Evolutionary conservation across 2,888 invertebrate genomes (phyloP).

Genomic region (Plutella xylostella): DNA sequence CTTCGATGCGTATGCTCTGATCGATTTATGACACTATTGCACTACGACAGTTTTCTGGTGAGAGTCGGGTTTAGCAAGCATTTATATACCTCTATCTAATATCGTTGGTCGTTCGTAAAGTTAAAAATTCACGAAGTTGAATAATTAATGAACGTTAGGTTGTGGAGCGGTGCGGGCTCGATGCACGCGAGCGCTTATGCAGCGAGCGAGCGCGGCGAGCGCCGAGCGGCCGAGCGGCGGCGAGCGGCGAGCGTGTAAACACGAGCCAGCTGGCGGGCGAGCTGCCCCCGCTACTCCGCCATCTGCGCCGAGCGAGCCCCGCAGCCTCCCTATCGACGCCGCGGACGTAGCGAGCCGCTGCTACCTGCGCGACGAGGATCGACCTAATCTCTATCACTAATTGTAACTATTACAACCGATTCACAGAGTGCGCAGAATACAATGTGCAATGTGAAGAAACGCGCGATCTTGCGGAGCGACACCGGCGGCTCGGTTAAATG

Average conservation of each 20-base stretch:
- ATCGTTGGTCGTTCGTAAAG: constrained; percentile 47
- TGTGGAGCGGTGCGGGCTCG: constrained; percentile 36
- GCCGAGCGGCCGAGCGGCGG: constrained; percentile 27
- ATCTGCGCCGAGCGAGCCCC: constrained; percentile 1
- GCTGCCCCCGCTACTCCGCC: constrained; percentile 17
- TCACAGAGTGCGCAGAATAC: constrained; percentile 30
- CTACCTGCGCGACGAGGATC: constrained; percentile 1
- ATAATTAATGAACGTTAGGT: constrained; percentile 54
- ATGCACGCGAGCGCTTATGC: constrained; percentile 33
- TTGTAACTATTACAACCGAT: neutral
- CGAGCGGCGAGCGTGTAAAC: constrained; percentile 54
- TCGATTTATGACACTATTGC: constrained; percentile 54
- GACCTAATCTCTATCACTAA: neutral
- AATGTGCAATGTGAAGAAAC: constrained; percentile 35
- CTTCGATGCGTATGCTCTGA: constrained; percentile 59
- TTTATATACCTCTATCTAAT: constrained; percentile 56
- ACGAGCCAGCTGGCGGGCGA: constrained; percentile 25
- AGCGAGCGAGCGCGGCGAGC: constrained; percentile 34
- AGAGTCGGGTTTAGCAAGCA: constrained; percentile 51
- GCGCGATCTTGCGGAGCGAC: constrained; percentile 39
- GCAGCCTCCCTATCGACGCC: constrained; percentile 4
- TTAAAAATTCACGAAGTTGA: constrained; percentile 63
- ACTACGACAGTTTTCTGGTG: constrained; percentile 52
- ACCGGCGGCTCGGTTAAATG: constrained; percentile 59
- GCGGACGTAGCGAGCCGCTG: neutral